Evolutionary conservation across 35 echinoderm and acorn worm genomes (phyloP).

Genomic region (Ophioderma brevispina): DNA sequence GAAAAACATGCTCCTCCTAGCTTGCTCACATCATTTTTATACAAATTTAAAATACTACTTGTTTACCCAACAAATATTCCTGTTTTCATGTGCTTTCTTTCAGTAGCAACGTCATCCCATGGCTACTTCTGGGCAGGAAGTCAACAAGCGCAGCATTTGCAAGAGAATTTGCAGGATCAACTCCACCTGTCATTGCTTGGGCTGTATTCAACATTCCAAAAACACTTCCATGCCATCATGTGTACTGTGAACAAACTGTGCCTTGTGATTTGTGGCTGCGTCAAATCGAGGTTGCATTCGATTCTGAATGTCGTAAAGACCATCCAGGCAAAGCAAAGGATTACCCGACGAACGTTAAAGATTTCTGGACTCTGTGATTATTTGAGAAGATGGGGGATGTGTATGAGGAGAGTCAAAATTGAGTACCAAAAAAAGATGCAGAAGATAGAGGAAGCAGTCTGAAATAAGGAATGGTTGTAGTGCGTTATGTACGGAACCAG

Average conservation of each 20-base stretch:
- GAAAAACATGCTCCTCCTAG: no score
- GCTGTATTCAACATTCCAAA: background rate
- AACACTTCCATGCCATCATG: background rate
- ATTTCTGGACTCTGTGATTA: background rate
- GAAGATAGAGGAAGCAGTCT: no score
- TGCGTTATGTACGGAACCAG: background rate
- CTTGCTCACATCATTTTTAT: no score
- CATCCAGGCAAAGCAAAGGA: background rate
- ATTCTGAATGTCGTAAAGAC: background rate
- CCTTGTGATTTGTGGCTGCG: background rate
- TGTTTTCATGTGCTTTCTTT: slow-evolving; percentile 10
- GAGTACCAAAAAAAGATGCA: no score
- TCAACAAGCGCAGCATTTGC: background rate
- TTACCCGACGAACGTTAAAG: background rate
- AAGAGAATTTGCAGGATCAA: background rate
- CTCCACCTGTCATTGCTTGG: background rate
- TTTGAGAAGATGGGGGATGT: no score
- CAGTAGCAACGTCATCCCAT: background rate
- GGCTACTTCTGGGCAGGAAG: background rate
- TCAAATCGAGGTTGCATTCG: background rate
- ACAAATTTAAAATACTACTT: no score
- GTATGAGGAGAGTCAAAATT: no score
- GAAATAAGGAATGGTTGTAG: no score
- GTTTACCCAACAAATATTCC: no score
- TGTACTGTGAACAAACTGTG: background rate